Evolutionary conservation across 2,113 vertebrate genomes (phyloP), one percentile per base, ranked within the genome.

Genomic region (Apteryx mantelli): DNA sequence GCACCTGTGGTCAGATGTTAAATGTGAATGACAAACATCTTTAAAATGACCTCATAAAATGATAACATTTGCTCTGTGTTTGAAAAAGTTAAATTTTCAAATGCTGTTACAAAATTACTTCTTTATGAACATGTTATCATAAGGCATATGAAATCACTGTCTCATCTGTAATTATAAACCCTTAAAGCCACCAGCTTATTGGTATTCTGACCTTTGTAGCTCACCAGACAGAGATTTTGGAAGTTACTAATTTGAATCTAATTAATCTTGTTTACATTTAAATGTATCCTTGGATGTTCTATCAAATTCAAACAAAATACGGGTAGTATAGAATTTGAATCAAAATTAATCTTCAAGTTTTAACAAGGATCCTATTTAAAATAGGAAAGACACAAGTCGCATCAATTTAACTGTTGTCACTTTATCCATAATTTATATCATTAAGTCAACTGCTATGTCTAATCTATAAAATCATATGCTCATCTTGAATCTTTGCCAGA

Each of bases 51-150:
- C 64, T 94, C n/a, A 2, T 95, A 83, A 93, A 95, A 78, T 66
- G 20, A 6, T 63, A 73, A 34, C 15, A 55, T 83, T 91, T 70
- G 5, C n/a, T 78, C 55, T 50, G 11, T 74, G 19, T 81, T 85
- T 86, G 68, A 91, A 89, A 78, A 64, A 82, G n/a, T 38, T 91
- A 64, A 78, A 58, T 94, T 88, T 95, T 94, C 50, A 76, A 74
- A 76, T 60, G 53, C 40, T 81, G 11, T 93, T 60, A 73, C 52
- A 65, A 2, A 75, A 93, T 71, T 63, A 25, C 78, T 92, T 89
- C 26, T 16, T 79, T 81, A 58, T 40, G 46, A 65, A 16, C 7
- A 34, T 53, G 26, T 50, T 95, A 66, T 50, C 52, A 86, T 48
- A 80, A 93, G 38, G 19, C n/a, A 60, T 65, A 32, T 28, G 77